These are phyloP conservation scores for Trachelipus rathkii DNA, from an alignment of 1,140 invertebrate species.

Conservation along the genomic window DNA sequence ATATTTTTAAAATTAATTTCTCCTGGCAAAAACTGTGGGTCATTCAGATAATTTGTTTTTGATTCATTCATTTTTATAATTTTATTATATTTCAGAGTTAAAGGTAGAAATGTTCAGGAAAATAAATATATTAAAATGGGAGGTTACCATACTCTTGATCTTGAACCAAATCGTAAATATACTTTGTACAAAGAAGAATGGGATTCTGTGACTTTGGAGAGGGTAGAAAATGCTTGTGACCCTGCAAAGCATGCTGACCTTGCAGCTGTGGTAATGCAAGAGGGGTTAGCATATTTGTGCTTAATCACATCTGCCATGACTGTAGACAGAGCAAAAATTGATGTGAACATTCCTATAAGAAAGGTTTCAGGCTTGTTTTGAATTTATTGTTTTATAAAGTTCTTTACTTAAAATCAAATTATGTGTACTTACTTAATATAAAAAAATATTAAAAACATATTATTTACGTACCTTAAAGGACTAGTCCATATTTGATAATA, in stretches of 20 bases:
- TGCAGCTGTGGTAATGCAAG: constrained; percentile 95
- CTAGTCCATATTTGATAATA: too few species aligned
- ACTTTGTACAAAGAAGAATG: constrained; percentile 80
- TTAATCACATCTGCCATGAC: constrained; percentile 97
- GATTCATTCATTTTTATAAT: too few species aligned
- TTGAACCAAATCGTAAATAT: constrained; percentile 94
- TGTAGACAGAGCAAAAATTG: constrained; percentile 91
- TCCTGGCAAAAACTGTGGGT: too few species aligned
- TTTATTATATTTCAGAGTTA: constrained; percentile 34
- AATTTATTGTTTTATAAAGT: too few species aligned
- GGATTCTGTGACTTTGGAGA: constrained; percentile 89
- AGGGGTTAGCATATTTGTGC: constrained; percentile 92
- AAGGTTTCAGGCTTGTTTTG: too few species aligned
- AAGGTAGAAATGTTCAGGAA: constrained; percentile 89
- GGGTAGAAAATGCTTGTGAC: constrained; percentile 88
- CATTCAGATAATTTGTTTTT: too few species aligned
- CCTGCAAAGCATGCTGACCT: constrained; percentile 83
- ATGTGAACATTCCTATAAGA: constrained; percentile 89
- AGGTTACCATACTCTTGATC: constrained; percentile 95
- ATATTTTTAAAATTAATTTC: too few species aligned
- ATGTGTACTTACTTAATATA: too few species aligned
- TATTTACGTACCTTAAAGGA: too few species aligned
- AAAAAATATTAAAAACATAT: too few species aligned
- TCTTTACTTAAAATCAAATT: too few species aligned
- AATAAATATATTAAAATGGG: constrained; percentile 99